phyloP scores from a whole-genome alignment of 2,888 invertebrate genomes.

The Lathronympha strigana region DNA sequence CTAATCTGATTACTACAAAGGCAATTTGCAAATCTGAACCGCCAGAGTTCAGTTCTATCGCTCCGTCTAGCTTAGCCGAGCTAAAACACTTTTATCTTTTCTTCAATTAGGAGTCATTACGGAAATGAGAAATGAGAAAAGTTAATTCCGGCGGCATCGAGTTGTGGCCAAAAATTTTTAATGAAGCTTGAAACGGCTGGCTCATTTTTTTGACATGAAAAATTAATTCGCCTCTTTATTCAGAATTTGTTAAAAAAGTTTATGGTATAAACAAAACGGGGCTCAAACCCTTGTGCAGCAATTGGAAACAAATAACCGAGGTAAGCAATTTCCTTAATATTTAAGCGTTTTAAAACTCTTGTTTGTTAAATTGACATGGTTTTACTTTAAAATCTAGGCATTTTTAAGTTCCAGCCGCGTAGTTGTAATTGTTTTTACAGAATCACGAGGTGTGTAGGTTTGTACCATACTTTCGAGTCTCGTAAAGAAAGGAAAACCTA shows the following conservation, averaged over 20 bases:
- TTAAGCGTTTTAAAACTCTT: not conserved
- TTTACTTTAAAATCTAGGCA: too few species aligned
- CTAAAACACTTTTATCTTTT: conserved; percentile 54
- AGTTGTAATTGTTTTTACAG: too few species aligned
- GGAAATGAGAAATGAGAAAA: conserved; percentile 78
- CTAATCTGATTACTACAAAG: conserved; percentile 15
- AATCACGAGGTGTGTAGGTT: too few species aligned
- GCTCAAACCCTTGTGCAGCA: conserved; percentile 17
- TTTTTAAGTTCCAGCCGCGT: too few species aligned
- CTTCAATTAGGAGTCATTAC: conserved; percentile 73
- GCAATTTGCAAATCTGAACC: conserved; percentile 24
- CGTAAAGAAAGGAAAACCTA: too few species aligned
- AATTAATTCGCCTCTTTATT: conserved; percentile 61
- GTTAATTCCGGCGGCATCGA: conserved; percentile 68
- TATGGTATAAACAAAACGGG: conserved; percentile 44
- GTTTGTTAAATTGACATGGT: too few species aligned
- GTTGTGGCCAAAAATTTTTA: conserved; percentile 67
- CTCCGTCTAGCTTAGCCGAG: conserved; percentile 31
- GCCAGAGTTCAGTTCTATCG: conserved; percentile 27
- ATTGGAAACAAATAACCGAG: not conserved
- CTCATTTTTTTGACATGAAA: conserved; percentile 61
- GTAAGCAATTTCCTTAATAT: not conserved
- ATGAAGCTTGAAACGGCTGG: conserved; percentile 67
- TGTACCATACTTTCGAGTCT: too few species aligned
- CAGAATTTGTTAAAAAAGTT: conserved; percentile 53